These are phyloP conservation scores for Drosophila infuscata DNA, from an alignment of 2,888 invertebrate genomes.

Conservation along the genomic window DNA sequence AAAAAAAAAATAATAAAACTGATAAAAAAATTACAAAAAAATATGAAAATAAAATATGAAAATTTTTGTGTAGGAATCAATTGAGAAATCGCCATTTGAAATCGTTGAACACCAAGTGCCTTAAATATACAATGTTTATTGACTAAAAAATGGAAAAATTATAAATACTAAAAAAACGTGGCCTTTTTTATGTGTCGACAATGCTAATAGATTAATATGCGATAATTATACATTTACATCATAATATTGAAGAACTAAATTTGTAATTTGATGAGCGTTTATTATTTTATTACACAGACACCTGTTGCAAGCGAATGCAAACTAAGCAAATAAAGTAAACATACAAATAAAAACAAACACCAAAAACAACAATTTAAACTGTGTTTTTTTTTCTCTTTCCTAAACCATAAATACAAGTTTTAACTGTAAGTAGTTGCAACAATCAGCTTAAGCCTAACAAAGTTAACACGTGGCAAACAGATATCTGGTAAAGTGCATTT, in stretches of 20 bases:
- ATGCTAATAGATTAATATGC: conserved; percentile 45
- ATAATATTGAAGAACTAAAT: conserved; percentile 45
- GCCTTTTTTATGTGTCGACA: conserved; percentile 58
- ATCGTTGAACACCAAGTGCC: conserved; percentile 68
- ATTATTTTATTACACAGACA: conserved; percentile 71
- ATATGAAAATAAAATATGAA: conserved; percentile 21
- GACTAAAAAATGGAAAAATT: conserved; percentile 42
- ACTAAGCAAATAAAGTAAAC: conserved; percentile 70
- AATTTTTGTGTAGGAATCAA: conserved; percentile 10
- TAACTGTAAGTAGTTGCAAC: conserved; percentile 15
- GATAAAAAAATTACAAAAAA: conserved; percentile 26
- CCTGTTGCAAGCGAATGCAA: conserved; percentile 74
- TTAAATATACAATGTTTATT: conserved; percentile 63
- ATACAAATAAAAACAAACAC: conserved; percentile 40
- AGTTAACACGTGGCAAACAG: conserved; percentile 1
- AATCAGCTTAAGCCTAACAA: conserved; percentile 13
- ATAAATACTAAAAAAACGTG: conserved; percentile 41
- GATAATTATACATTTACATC: conserved; percentile 33
- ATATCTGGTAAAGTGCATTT: neutral
- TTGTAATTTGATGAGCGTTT: conserved; percentile 60
- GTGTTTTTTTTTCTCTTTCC: conserved; percentile 6
- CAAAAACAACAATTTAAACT: conserved; percentile 14
- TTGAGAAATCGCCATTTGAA: conserved; percentile 34
- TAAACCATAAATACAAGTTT: conserved; percentile 16
- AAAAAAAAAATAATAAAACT: conserved; percentile 33